phyloP scores from a whole-genome alignment of 2,888 invertebrate genomes.

The Torymus auratus region DNA sequence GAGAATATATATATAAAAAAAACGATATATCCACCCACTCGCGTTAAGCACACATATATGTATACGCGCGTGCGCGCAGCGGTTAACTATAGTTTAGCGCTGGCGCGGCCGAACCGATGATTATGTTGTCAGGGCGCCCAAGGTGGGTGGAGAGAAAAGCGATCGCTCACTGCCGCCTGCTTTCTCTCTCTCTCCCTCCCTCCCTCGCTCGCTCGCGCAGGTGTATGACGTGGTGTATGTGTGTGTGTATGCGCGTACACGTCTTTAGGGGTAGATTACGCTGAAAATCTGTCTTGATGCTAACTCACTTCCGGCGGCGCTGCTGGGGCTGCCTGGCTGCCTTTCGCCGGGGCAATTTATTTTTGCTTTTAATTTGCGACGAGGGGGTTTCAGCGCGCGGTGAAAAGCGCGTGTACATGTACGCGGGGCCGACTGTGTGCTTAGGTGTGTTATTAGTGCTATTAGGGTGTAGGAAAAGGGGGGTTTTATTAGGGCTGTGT shows the following conservation, averaged over 20 bases:
- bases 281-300: conserved; percentile 26
- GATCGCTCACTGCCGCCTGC: conserved; percentile 72
- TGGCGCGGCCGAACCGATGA: conserved; percentile 73
- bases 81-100: conserved; percentile 74
- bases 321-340: not conserved
- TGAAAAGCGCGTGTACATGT: not conserved
- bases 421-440: too few species aligned
- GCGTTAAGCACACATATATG: conserved; percentile 37
- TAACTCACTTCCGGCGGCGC: not conserved
- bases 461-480: too few species aligned
- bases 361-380: not conserved
- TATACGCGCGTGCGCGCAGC: conserved; percentile 66
- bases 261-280: conserved; percentile 21
- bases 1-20: too few species aligned
- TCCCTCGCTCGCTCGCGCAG: conserved; percentile 52
- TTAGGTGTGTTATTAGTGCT: too few species aligned
- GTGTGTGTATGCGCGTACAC: conserved; percentile 23
- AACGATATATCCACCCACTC: too few species aligned
- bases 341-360: not conserved
- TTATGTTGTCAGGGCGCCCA: conserved; percentile 73
- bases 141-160: conserved; percentile 73
- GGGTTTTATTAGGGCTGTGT: too few species aligned
- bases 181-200: conserved; percentile 31
- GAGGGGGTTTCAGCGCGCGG: not conserved
- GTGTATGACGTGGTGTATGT: too few species aligned